Evolutionary conservation across 2,888 invertebrate genomes (phyloP), one percentile per base, ranked within the genome.

Genomic region (Zygogramma bicolorata): DNA sequence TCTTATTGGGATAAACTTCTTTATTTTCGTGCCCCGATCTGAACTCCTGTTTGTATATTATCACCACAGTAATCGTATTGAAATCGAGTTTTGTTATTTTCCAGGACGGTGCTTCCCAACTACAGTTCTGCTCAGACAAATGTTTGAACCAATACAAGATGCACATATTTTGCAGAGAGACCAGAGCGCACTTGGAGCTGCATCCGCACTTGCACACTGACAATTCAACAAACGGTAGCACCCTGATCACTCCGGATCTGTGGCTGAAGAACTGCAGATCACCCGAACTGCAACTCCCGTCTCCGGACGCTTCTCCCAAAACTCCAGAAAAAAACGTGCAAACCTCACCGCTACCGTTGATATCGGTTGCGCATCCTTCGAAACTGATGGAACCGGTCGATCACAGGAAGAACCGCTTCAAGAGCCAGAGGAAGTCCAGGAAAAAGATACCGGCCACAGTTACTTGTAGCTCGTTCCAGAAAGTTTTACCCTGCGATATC

Each of bases 101-200:
- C 38, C 92, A 96, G 90, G 97, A 97, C 83, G 96, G 96, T 57
- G 95, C 96, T 77, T 94, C 95, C 22, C 96, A 96, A 83, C 89
- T 97, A 58, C 97, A 97, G 87, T 97, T 97, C 86, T 94, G 92
- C 87, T 96, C 96, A 59, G 96, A 97, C 86, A 96, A 96, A 89
- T 97, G 97, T 84, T 90, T 97, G 78, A 97, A 97, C 85, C 97
- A 97, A 87, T 97, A 97, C 90, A 97, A 97, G 89, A 97, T 97
- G 97, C 96, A 97, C 86, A 96, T 97, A 77, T 97, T 97, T 88
- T 97, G 97, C 88, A 92, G 94, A 63, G 97, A 97, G 88, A 96
- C 97, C 4, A 94, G 96, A 85, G 96, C 97, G 6, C 97, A 97
- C 85, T 90, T 97, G 71, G 95, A 96, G 85, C 92, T 96, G 86